A percentile compares a stretch with the other conserved stretches of the same genome.
Evolutionary conservation across 2,113 vertebrate species (phyloP).

Genomic region (Ceuthmochares aereus): DNA sequence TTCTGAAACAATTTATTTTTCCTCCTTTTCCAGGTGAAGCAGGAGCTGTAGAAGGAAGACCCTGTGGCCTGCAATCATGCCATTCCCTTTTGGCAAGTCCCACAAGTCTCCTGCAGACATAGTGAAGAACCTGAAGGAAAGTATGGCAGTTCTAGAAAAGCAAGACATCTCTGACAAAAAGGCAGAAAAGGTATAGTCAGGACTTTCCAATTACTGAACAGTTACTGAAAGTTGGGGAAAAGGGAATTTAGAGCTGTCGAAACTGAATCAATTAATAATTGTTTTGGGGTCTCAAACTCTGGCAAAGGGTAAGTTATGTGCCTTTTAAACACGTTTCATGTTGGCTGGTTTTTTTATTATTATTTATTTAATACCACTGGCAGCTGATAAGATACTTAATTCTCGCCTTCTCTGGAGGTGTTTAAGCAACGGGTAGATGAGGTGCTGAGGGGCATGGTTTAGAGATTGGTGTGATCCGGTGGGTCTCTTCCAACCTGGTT

Average conservation of each 20-base stretch:
- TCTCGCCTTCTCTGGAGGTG: too few relatives aligned
- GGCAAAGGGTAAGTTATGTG: background rate
- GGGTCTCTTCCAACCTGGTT: too few relatives aligned
- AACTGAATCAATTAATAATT: background rate
- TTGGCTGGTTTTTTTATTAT: background rate
- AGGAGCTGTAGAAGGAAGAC: conserved; percentile 75
- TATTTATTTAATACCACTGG: background rate
- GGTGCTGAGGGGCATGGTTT: too few relatives aligned
- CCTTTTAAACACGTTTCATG: background rate
- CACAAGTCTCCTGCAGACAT: conserved; percentile 98
- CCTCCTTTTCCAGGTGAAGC: conserved; percentile 78
- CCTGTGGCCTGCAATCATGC: conserved; percentile 85
- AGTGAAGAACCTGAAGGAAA: conserved; percentile 96
- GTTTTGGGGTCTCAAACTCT: background rate
- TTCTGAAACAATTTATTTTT: background rate
- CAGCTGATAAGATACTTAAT: background rate
- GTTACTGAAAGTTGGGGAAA: background rate
- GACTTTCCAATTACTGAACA: background rate
- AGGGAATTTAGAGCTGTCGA: background rate
- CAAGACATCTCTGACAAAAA: conserved; percentile 95
- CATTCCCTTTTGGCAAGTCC: conserved; percentile 96
- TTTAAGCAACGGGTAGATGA: too few relatives aligned
- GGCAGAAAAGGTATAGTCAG: conserved; percentile 87
- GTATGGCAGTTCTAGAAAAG: conserved; percentile 93
- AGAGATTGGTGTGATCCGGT: too few relatives aligned